These are phyloP conservation scores for Corvus moneduloides DNA, from an alignment of 2,113 vertebrate species.

Conservation along the genomic window DNA sequence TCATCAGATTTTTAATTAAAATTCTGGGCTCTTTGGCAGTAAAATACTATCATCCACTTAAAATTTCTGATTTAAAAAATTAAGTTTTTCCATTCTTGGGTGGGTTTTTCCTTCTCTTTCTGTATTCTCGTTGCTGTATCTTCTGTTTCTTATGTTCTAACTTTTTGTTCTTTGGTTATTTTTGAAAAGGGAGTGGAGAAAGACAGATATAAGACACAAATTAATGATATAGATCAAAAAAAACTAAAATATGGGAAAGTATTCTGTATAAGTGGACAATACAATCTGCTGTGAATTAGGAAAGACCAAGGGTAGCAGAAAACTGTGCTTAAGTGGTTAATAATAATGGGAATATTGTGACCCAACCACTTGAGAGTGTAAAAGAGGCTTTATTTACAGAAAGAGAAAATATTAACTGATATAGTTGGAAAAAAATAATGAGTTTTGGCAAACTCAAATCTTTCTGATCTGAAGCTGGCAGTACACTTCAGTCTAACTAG, in stretches of 20 bases:
- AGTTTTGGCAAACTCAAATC: not conserved
- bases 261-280: not conserved
- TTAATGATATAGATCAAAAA: not conserved
- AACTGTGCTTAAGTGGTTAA: not conserved
- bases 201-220: not conserved
- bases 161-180: too few relatives aligned
- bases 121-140: not conserved
- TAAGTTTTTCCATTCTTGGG: not conserved
- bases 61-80: not conserved
- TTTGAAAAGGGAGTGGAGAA: not conserved
- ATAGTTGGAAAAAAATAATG: rapidly evolving
- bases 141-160: not conserved
- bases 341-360: not conserved
- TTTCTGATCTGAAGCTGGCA: conserved; percentile 8
- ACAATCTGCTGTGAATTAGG: not conserved
- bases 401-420: not conserved
- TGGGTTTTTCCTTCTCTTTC: not conserved
- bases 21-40: not conserved
- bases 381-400: not conserved
- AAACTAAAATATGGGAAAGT: not conserved
- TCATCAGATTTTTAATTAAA: conserved; percentile 16
- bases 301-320: not conserved
- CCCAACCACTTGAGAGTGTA: rapidly evolving
- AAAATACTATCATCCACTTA: not conserved
- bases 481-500: not conserved